Conservation (phyloP, 2,113 vertebrate species). For the Saccopteryx leptura region DNA sequence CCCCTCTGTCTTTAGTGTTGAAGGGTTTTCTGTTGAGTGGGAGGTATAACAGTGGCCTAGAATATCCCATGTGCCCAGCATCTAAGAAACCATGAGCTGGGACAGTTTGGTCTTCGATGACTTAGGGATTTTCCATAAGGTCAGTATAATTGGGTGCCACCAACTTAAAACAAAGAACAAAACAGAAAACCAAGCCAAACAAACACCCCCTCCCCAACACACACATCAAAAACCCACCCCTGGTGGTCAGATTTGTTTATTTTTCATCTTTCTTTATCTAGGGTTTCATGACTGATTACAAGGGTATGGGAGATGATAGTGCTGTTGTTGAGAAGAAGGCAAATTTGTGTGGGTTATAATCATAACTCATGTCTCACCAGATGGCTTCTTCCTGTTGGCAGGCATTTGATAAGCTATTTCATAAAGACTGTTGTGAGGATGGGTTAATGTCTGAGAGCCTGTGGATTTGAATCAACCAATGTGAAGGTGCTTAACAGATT, state of each 20-base stretch:
- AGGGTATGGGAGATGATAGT: background rate
- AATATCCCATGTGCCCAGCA: background rate
- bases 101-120: background rate
- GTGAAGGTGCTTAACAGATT: slow-evolving; percentile 43
- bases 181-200: background rate
- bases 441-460: slow-evolving; percentile 51
- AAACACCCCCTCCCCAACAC: no score
- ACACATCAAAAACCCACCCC: background rate
- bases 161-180: background rate
- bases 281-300: slow-evolving; percentile 10
- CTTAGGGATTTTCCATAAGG: background rate
- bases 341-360: slow-evolving; percentile 56
- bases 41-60: background rate
- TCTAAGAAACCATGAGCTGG: background rate
- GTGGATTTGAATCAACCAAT: slow-evolving; percentile 47
- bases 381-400: slow-evolving; percentile 71
- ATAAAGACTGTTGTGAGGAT: background rate
- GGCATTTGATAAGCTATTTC: slow-evolving; percentile 71
- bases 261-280: slow-evolving; percentile 26
- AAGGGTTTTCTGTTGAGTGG: background rate
- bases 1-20: background rate
- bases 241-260: background rate
- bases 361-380: slow-evolving; percentile 53
- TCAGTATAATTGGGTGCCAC: background rate
- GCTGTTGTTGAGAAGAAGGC: slow-evolving; percentile 35